These are phyloP conservation scores for Cotesia glomerata DNA, from an alignment of 1,140 invertebrate genomes.

Conservation along the genomic window DNA sequence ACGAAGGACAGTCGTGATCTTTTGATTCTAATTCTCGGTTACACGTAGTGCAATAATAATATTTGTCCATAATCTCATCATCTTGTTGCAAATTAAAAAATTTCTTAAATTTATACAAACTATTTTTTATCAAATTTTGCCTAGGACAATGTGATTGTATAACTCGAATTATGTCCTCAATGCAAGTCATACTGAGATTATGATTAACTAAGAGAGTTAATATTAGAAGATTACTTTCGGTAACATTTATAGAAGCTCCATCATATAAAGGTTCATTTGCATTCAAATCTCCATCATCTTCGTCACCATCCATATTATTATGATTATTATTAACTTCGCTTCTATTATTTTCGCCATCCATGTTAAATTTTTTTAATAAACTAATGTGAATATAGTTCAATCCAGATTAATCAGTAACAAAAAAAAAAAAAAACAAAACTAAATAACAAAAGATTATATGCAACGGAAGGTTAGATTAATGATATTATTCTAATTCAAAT, in stretches of 20 bases:
- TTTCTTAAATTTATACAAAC: slow-evolving; percentile 26
- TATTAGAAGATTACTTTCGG: slow-evolving; percentile 21
- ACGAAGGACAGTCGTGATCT: slow-evolving; percentile 7
- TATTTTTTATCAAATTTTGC: slow-evolving; percentile 6
- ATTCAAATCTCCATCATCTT: no score
- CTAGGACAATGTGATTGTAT: slow-evolving; percentile 15
- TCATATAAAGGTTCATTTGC: background rate
- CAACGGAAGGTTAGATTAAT: no score
- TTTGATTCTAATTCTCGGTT: background rate
- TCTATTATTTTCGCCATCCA: no score
- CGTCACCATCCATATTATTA: no score
- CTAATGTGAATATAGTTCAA: no score
- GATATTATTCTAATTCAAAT: no score
- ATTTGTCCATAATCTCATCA: slow-evolving; percentile 3
- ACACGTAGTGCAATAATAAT: slow-evolving; percentile 18
- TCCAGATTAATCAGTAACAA: no score
- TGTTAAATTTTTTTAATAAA: no score
- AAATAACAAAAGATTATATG: no score
- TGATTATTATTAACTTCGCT: no score
- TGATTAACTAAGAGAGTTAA: slow-evolving; percentile 19
- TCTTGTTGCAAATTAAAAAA: slow-evolving; percentile 8
- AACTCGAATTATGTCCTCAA: slow-evolving; percentile 16
- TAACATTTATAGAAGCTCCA: slow-evolving; percentile 13
- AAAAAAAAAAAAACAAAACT: no score
- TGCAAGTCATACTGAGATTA: slow-evolving; percentile 12